Conservation (phyloP, 2,888 invertebrate species). For the Prenolepis imparis region DNA sequence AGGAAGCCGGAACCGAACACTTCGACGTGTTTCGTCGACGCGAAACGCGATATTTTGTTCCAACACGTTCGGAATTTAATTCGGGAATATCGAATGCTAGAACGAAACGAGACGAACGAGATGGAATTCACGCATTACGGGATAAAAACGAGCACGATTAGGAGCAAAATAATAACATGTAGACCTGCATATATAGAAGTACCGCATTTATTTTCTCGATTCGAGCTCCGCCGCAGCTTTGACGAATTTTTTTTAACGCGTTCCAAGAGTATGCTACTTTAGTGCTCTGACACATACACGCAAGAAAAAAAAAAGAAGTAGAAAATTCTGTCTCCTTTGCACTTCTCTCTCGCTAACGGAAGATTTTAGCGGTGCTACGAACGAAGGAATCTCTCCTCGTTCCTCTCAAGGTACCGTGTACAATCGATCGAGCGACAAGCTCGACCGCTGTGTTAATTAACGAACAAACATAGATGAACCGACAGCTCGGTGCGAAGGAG, state of each 20-base stretch:
- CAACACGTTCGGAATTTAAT: slow-evolving; percentile 30
- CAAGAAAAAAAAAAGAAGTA: neutral
- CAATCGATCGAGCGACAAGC: slow-evolving; percentile 43
- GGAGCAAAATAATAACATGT: neutral
- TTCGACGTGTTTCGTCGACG: slow-evolving; percentile 34
- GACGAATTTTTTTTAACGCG: slow-evolving; percentile 8
- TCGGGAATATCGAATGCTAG: neutral
- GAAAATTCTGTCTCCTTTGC: neutral
- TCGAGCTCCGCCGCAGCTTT: neutral
- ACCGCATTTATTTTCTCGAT: neutral
- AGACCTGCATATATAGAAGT: too few relatives aligned
- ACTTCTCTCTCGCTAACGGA: slow-evolving; percentile 17
- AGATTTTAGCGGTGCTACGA: slow-evolving; percentile 24
- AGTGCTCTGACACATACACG: neutral
- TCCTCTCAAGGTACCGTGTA: slow-evolving; percentile 27
- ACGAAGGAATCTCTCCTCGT: slow-evolving; percentile 2
- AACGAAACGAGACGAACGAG: neutral
- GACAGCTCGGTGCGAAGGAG: slow-evolving; percentile 38
- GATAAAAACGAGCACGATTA: neutral
- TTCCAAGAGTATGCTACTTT: neutral
- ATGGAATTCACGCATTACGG: neutral
- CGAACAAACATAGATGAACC: slow-evolving; percentile 43
- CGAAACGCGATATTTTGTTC: slow-evolving; percentile 52
- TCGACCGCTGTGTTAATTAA: slow-evolving; percentile 46
- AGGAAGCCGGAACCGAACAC: slow-evolving; percentile 53